These are phyloP conservation scores for Drosophila sordidapex DNA, from an alignment of 2,888 invertebrate genomes.

Conservation along the genomic window DNA sequence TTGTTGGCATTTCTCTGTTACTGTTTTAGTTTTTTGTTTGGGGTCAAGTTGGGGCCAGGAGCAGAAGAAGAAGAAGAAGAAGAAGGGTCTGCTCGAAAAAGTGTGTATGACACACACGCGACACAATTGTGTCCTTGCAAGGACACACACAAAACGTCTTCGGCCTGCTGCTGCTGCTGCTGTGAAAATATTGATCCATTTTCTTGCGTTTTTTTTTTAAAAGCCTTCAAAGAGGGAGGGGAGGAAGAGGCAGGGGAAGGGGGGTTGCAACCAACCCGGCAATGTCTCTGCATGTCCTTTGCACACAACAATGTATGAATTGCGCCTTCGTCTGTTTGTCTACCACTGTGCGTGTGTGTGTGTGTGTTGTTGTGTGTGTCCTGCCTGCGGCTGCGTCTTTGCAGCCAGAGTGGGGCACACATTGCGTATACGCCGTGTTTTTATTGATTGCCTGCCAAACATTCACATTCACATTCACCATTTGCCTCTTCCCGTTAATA, in stretches of 20 bases:
- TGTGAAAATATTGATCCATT: constrained; percentile 73
- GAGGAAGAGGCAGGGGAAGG: not conserved
- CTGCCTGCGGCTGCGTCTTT: constrained; percentile 59
- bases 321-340: constrained; percentile 35
- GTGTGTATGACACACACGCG: constrained; percentile 29
- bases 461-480: constrained; percentile 17
- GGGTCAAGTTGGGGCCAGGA: constrained; percentile 8
- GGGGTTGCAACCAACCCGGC: constrained; percentile 20
- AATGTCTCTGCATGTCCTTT: constrained; percentile 44
- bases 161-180: constrained; percentile 42
- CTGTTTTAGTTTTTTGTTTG: not conserved
- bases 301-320: constrained; percentile 64
- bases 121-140: constrained; percentile 72
- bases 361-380: not conserved
- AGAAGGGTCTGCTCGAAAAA: constrained; percentile 10
- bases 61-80: not conserved
- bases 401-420: constrained; percentile 33
- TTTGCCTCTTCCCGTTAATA: not conserved
- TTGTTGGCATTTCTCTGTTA: not conserved
- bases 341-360: not conserved
- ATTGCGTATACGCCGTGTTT: constrained; percentile 71
- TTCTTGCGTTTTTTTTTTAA: constrained; percentile 20
- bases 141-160: constrained; percentile 74
- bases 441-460: constrained; percentile 64
- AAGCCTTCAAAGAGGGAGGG: constrained; percentile 55